Evolutionary conservation across 1,140 invertebrate genomes (phyloP), one percentile per base, ranked within the genome.

Genomic region (Mesaphorura yosii): DNA sequence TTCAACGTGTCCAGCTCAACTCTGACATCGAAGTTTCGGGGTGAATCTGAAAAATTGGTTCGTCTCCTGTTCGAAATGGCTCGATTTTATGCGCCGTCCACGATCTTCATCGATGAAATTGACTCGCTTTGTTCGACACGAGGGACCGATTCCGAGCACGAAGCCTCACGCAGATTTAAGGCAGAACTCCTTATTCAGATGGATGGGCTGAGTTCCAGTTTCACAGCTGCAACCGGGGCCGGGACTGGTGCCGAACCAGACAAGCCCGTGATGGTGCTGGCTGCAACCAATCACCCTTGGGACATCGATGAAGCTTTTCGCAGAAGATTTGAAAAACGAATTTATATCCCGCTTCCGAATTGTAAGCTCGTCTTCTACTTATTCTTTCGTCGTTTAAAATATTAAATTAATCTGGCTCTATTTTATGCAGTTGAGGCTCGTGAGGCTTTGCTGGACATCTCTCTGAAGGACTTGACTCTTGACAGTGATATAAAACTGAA

Each of bases 211-310:
- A 68, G 66, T 48, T 64, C 62, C 20, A 52, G 64, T 65, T 65
- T 77, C 65, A n/a, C n/a, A n/a, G n/a, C n/a, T n/a, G n/a, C n/a
- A n/a, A n/a, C n/a, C n/a, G n/a, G n/a, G n/a, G n/a, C n/a, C n/a
- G 57, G 52, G 4, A 5, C 44, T 12, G 12, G 27, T 34, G 47
- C 12, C 4, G 47, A 37, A 39, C 67, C 65, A 3, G 62, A 70
- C n/a, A 76, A 76, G 62, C 68, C 73, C 2, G 77, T 83, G 0
- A 78, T 82, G 72, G 78, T 84, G 5, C 66, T 83, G 14, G 81
- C 78, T 29, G 82, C 82, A 14, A 84, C 82, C 2, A 84, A 84
- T 67, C 81, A 81, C 67, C 82, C 82, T 2, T 84, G 82, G 82
- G 79, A 82, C 62, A 72, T 84, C 42, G 82, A 84, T 64, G 81